These are phyloP conservation scores for Eolophus roseicapilla DNA, from an alignment of 2,113 vertebrate genomes.

Conservation along the genomic window DNA sequence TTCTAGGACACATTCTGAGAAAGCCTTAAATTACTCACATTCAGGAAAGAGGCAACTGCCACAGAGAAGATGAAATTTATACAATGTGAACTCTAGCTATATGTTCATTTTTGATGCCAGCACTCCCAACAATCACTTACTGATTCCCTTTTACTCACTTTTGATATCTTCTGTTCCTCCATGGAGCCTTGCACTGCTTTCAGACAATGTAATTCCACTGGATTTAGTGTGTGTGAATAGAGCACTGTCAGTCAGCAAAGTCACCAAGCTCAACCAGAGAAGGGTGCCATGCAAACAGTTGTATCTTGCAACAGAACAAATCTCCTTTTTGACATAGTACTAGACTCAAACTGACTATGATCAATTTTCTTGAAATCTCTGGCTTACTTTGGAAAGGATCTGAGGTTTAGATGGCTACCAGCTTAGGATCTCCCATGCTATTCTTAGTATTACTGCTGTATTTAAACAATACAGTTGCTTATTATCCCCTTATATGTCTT, in stretches of 20 bases:
- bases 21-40: neutral
- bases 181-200: neutral
- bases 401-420: neutral
- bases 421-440: neutral
- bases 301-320: neutral
- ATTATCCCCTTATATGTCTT: neutral
- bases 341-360: neutral
- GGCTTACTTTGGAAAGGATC: neutral
- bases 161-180: neutral
- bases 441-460: neutral
- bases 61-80: neutral
- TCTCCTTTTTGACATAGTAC: neutral
- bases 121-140: neutral
- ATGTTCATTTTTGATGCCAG: neutral
- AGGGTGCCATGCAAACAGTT: neutral
- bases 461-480: neutral
- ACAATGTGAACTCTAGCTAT: neutral
- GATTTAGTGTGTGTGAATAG: neutral
- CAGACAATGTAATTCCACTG: neutral
- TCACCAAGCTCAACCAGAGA: neutral
- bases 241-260: neutral
- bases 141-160: neutral
- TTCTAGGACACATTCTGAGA: neutral
- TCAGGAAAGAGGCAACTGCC: neutral
- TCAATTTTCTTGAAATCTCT: neutral